Evolutionary conservation across 2,113 vertebrate genomes (phyloP).

Genomic region (Saccopteryx leptura): DNA sequence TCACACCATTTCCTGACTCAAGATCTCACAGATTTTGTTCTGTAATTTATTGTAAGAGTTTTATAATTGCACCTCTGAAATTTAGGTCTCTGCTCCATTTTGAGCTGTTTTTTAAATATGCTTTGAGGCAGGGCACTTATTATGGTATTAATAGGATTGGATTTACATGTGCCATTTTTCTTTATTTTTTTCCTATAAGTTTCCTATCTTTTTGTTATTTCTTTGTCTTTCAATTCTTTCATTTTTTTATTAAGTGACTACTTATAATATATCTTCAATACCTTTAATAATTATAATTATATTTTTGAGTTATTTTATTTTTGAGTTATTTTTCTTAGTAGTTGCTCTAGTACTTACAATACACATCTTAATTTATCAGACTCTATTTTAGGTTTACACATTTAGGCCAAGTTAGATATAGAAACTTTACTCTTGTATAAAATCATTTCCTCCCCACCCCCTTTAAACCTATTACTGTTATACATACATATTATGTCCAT

Average conservation of each 20-base stretch:
- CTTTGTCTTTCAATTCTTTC: neutral
- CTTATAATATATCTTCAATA: neutral
- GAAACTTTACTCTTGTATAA: neutral
- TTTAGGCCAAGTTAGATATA: neutral
- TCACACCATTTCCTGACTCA: neutral
- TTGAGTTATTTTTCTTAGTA: neutral
- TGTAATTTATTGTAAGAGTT: neutral
- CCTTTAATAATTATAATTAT: neutral
- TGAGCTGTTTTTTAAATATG: neutral
- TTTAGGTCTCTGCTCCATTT: neutral
- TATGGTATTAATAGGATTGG: neutral
- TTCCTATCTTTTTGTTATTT: neutral
- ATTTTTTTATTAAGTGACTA: neutral
- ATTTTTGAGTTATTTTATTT: neutral
- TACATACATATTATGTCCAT: neutral
- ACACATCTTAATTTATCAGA: neutral
- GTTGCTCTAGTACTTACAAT: neutral
- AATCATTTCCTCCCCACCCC: neutral
- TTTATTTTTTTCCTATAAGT: neutral
- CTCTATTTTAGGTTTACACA: neutral
- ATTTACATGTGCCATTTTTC: neutral
- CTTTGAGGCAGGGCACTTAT: neutral
- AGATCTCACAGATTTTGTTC: neutral
- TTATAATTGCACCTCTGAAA: neutral
- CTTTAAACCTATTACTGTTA: neutral